Conservation (phyloP, 2,888 invertebrate genomes). For the Ptychoptera albimana region DNA sequence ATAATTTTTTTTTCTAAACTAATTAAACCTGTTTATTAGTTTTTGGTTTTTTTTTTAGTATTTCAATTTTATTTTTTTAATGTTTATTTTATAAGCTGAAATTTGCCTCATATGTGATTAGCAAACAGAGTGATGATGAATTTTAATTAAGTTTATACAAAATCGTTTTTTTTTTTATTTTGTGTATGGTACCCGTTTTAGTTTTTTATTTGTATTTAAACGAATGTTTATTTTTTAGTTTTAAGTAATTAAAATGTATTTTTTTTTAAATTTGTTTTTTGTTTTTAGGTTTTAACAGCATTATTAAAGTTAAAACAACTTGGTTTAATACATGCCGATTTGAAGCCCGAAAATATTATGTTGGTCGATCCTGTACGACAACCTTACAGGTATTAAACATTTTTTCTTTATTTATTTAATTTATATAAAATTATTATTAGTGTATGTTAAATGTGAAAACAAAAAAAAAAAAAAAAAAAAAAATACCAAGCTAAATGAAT, state of each 20-base stretch:
- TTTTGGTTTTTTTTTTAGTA: too few species aligned
- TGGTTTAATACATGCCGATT: slow-evolving; percentile 96
- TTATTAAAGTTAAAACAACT: slow-evolving; percentile 66
- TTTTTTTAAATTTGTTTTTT: not conserved
- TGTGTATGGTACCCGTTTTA: not conserved
- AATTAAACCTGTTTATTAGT: too few species aligned
- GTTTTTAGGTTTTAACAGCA: slow-evolving; percentile 41
- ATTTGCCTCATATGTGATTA: too few species aligned
- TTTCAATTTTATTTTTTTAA: too few species aligned
- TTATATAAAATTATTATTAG: too few species aligned
- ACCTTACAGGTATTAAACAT: slow-evolving; percentile 52
- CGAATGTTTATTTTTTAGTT: not conserved
- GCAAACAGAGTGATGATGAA: too few species aligned
- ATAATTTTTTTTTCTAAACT: too few species aligned
- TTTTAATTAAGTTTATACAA: not conserved
- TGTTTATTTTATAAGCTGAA: too few species aligned
- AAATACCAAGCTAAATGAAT: too few species aligned
- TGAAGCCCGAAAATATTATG: slow-evolving; percentile 99
- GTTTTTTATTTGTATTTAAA: too few species aligned
- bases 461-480: too few species aligned
- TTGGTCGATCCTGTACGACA: slow-evolving; percentile 95
- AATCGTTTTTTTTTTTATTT: not conserved
- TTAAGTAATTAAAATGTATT: not conserved
- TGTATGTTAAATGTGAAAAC: too few species aligned
- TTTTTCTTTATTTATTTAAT: not conserved